Conservation (phyloP, 1,140 invertebrate species). For the Megalonaias nervosa region DNA sequence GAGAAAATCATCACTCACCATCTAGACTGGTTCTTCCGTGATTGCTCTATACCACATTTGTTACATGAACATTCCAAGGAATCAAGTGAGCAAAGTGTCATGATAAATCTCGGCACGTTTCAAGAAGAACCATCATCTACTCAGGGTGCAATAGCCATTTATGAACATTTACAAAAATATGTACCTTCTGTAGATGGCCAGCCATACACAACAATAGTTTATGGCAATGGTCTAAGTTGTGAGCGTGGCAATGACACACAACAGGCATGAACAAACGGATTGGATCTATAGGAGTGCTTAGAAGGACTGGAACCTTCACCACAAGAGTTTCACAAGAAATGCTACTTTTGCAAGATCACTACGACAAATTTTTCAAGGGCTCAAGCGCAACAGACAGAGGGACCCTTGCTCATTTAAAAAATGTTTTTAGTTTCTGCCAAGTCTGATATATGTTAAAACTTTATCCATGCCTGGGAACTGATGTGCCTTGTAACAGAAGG, state of each 20-base stretch:
- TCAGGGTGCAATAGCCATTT: no score
- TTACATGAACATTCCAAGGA: slow-evolving; percentile 8
- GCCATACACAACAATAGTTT: slow-evolving; percentile 15
- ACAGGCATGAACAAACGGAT: slow-evolving; percentile 10
- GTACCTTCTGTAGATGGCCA: slow-evolving; percentile 1
- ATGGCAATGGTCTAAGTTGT: slow-evolving; percentile 20
- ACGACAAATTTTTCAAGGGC: no score
- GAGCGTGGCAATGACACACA: slow-evolving; percentile 20
- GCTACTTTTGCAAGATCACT: no score
- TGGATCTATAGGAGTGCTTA: slow-evolving; percentile 4
- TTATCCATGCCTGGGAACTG: slow-evolving; percentile 26
- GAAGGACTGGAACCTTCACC: no score
- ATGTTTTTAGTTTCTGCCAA: no score
- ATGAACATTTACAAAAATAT: no score
- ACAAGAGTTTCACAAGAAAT: no score
- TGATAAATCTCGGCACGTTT: no score
- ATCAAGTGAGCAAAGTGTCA: slow-evolving; percentile 2
- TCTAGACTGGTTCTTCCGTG: slow-evolving; percentile 3
- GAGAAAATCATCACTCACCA: slow-evolving; percentile 6
- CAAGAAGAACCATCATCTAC: no score
- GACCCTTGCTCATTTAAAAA: slow-evolving; percentile 21
- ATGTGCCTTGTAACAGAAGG: no score
- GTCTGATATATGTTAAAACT: slow-evolving; percentile 30
- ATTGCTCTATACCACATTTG: slow-evolving; percentile 10
- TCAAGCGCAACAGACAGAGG: no score